These are phyloP conservation scores for Quadroppia sp. DNA, from an alignment of 2,888 invertebrate genomes.

Conservation along the genomic window DNA sequence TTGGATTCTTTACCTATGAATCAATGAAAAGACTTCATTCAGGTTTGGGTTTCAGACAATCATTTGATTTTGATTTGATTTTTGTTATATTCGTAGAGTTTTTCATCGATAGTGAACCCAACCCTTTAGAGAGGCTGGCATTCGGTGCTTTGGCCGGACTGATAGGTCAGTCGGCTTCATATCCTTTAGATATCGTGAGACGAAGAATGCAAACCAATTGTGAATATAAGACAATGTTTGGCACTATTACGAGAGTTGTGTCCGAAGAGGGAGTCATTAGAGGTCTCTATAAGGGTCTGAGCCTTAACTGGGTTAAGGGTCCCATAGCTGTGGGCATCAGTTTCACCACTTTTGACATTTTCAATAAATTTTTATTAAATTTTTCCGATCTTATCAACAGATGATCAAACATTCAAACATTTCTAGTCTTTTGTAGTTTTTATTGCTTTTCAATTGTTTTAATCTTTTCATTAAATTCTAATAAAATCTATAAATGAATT, in stretches of 20 bases:
- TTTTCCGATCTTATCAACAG: not conserved
- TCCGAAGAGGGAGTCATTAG: constrained; percentile 74
- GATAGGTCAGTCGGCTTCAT: constrained; percentile 88
- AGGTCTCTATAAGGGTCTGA: constrained; percentile 96
- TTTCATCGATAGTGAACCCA: constrained; percentile 53
- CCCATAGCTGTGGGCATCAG: constrained; percentile 75
- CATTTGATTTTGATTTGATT: not conserved
- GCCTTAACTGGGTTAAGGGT: constrained; percentile 95
- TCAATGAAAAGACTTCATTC: constrained; percentile 64
- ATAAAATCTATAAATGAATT: not conserved
- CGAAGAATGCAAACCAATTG: constrained; percentile 66
- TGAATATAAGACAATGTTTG: constrained; percentile 63
- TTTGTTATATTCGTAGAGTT: constrained; percentile 42
- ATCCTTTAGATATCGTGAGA: constrained; percentile 91
- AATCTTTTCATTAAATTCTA: not conserved
- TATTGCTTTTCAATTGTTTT: not conserved
- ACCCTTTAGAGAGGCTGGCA: constrained; percentile 64
- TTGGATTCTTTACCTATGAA: constrained; percentile 96
- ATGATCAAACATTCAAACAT: not conserved
- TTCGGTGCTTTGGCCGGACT: constrained; percentile 90
- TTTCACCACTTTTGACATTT: constrained; percentile 81
- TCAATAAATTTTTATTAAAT: constrained; percentile 44
- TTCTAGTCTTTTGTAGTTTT: not conserved
- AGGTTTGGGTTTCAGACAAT: constrained; percentile 43
- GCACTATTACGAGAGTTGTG: constrained; percentile 57